phyloP scores from a whole-genome alignment of 2,797 vertebrate species.

The Thamnophis elegans region DNA sequence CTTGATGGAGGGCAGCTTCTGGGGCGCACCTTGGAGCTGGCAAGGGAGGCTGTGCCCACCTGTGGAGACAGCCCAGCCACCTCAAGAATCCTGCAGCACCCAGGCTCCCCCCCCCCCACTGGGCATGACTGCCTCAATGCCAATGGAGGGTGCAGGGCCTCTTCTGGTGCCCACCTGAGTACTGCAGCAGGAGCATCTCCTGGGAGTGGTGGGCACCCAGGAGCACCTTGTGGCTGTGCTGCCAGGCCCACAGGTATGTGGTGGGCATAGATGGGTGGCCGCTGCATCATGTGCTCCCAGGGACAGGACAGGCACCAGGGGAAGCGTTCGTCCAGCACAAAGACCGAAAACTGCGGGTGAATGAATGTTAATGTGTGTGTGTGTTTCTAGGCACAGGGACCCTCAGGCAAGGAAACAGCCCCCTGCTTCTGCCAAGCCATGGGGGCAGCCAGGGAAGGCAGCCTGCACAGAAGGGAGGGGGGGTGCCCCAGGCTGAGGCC shows the following conservation, averaged over 20 bases:
- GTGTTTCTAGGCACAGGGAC: neutral
- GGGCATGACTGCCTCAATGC: too few species aligned
- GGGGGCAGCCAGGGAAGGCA: neutral
- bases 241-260: neutral
- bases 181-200: conserved; percentile 84
- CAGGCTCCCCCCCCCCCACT: conserved; percentile 67
- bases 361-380: fast-evolving
- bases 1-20: conserved; percentile 73
- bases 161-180: conserved; percentile 72
- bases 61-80: conserved; percentile 35
- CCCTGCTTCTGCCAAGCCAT: neutral
- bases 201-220: conserved; percentile 77
- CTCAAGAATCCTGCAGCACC: fast-evolving
- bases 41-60: conserved; percentile 72
- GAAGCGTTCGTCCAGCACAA: conserved; percentile 88
- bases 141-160: fast-evolving
- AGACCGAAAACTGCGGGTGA: conserved; percentile 78
- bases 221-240: conserved; percentile 73
- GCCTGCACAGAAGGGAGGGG: neutral
- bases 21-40: conserved; percentile 70
- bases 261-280: conserved; percentile 77
- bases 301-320: conserved; percentile 82
- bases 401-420: neutral
- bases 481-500: neutral
- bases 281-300: conserved; percentile 84